These are phyloP conservation scores for Conus canariensis DNA, from an alignment of 2,888 invertebrate species.

Conservation along the genomic window DNA sequence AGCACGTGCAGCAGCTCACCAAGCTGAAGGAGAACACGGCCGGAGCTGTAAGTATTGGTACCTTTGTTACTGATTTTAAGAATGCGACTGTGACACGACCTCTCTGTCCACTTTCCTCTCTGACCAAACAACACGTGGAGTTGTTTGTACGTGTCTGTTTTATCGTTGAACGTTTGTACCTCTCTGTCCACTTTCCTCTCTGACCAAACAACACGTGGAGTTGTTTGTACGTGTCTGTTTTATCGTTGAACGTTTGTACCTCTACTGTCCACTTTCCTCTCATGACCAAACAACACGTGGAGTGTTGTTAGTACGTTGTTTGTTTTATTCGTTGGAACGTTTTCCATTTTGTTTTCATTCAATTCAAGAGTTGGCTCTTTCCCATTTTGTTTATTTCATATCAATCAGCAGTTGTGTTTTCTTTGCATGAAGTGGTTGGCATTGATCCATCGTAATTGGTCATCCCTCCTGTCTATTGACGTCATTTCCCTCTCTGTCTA, in stretches of 20 bases:
- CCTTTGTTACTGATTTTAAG: background rate
- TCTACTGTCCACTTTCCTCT: background rate
- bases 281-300: background rate
- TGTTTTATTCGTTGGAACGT: background rate
- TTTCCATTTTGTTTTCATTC: too few species aligned
- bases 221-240: background rate
- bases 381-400: too few species aligned
- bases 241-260: background rate
- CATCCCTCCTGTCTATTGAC: too few species aligned
- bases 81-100: background rate
- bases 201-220: background rate
- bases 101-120: background rate
- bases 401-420: too few species aligned
- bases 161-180: background rate
- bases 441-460: too few species aligned
- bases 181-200: background rate
- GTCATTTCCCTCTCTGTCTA: too few species aligned
- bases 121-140: background rate
- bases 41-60: constrained; percentile 64
- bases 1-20: constrained; percentile 68
- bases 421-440: too few species aligned
- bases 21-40: constrained; percentile 60
- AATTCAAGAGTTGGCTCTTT: too few species aligned
- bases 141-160: background rate
- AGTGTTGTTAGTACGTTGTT: background rate